phyloP scores from a whole-genome alignment of 2,797 vertebrate species.

The Neoniphon sammara region DNA sequence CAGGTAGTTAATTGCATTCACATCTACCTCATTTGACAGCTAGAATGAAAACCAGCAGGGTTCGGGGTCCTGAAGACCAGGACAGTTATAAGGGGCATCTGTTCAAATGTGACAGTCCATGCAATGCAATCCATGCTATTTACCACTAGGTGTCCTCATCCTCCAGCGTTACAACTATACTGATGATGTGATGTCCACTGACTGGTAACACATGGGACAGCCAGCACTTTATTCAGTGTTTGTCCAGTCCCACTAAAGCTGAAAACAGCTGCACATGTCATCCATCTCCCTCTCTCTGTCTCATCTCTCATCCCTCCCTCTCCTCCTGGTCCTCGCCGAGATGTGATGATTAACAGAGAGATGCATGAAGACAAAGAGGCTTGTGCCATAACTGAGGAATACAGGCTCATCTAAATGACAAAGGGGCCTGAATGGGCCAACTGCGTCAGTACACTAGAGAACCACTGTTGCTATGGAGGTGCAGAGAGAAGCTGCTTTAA shows the following conservation, averaged over 20 bases:
- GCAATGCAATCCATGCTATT: constrained; percentile 18
- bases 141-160: constrained; percentile 79
- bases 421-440: constrained; percentile 74
- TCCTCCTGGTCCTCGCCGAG: constrained; percentile 37
- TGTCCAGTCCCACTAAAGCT: not conserved
- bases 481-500: constrained; percentile 51
- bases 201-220: constrained; percentile 22
- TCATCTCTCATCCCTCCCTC: constrained; percentile 21
- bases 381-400: constrained; percentile 66
- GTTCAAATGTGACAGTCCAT: not conserved
- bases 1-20: too few species aligned
- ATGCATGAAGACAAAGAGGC: constrained; percentile 70
- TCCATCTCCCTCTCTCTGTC: constrained; percentile 19
- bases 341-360: constrained; percentile 58
- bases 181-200: constrained; percentile 31
- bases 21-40: too few species aligned
- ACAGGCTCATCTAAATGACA: constrained; percentile 84
- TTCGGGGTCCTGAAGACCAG: too few species aligned
- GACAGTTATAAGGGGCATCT: not conserved
- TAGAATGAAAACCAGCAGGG: too few species aligned
- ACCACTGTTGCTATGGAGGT: constrained; percentile 81
- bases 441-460: constrained; percentile 69
- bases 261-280: constrained; percentile 7
- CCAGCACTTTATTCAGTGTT: constrained; percentile 21
- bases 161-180: constrained; percentile 27